These are phyloP conservation scores for Busseola fusca DNA, from an alignment of 2,888 invertebrate genomes.

Conservation along the genomic window DNA sequence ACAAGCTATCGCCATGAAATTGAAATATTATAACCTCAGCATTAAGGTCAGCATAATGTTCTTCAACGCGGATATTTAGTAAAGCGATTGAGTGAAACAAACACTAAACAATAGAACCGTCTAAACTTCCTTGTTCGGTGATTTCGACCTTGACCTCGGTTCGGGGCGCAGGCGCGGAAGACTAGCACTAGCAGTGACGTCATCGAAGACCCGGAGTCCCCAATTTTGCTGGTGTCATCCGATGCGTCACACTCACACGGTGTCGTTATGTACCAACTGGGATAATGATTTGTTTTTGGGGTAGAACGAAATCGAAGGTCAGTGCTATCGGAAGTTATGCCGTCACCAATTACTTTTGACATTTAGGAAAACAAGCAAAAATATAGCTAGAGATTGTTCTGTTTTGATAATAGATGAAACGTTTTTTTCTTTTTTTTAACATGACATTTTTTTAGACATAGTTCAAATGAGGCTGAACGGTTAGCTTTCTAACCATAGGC, in stretches of 20 bases:
- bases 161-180: constrained; percentile 53
- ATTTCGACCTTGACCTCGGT: constrained; percentile 48
- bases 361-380: not conserved
- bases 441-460: too few relatives aligned
- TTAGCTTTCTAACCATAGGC: not conserved
- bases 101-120: constrained; percentile 34
- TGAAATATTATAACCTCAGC: not conserved
- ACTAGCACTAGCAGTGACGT: constrained; percentile 46
- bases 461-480: not conserved
- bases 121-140: constrained; percentile 31
- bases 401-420: not conserved
- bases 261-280: constrained; percentile 13
- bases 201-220: constrained; percentile 37
- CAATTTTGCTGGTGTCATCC: constrained; percentile 30
- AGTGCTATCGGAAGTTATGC: too few relatives aligned
- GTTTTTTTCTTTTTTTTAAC: too few relatives aligned
- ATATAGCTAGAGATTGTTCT: too few relatives aligned
- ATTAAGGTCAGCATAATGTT: not conserved
- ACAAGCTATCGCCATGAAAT: not conserved
- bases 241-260: constrained; percentile 33
- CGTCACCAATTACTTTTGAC: not conserved
- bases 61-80: constrained; percentile 28
- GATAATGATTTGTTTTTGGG: constrained; percentile 45
- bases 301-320: constrained; percentile 12
- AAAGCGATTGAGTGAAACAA: constrained; percentile 11